Evolutionary conservation across 92 coral and sea anemone species (phyloP), one percentile per base, ranked within the genome.

Genomic region (Pocillopora meandrina): DNA sequence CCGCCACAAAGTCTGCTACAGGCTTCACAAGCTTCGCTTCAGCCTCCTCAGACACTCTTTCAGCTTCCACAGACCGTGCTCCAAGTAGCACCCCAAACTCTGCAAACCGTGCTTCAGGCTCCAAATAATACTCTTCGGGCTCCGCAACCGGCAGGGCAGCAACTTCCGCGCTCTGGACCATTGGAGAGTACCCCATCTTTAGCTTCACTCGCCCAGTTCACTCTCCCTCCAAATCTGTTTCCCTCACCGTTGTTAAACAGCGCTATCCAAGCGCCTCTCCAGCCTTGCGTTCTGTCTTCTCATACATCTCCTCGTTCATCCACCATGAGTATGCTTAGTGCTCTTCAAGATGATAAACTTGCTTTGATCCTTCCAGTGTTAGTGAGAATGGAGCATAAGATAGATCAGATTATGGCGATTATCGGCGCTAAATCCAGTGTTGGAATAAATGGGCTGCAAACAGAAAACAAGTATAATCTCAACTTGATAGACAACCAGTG

Each of bases 341-440:
- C 83, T 65, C 83, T 79, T 21, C 83, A 79, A 20, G 83, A 79
- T 65, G 83, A 79, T 56, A 79, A 64, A 6, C 60, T 79, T 7
- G 83, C 61, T 12, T n/a, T 79, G 61, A 70, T 79, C 55, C 49
- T 79, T 6, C 83, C 83, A 21, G 83, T 79, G 19, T 65, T 79
- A 9, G 63, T 79, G 15, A 21, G 73, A 21, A 79, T 79, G 83
- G 83, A 79, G 18, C 83, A 79, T 72, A 79, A 79, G 56, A 79
- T 79, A 34, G 83, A 79, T 65, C 83, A 79, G 23, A 58, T 79
- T 23, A 79, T 79, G 72, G 83, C 83, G 49, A 17, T 64, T 42
- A 21, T 79, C 19, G 83, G 83, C 33, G 72, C 72, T 68, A 33
- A 35, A 68, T 68, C 47, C 15, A 68, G 52, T 33, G 9, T 26